Base-by-base conservation (phyloP, 2,797 vertebrate genomes). In the Epinephelus coioides region DNA sequence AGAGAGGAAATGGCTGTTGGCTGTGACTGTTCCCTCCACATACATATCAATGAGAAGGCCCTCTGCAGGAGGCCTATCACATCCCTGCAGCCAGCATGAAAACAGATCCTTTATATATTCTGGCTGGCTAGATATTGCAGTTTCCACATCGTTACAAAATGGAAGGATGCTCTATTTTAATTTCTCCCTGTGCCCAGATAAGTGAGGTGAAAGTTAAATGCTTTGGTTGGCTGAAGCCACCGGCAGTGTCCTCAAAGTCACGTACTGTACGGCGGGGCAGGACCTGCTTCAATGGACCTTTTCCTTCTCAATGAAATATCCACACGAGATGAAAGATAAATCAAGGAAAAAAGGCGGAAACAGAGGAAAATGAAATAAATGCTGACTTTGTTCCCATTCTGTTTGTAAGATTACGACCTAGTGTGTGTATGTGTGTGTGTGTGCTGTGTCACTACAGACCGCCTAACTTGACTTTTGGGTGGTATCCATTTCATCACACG, bases 321-420 rank as follows among this genome's bases (percentile, higher is more conserved):
- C 74, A 64, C 64, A 50, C 77, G 49, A 85, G 87, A 89, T 90
- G 65, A 62, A 63, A 91, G 87, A 92, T 90, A 88, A 91, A 85
- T 65, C 46, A 13, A 64, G 73, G 70, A 80, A 59, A 89, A 85
- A 56, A 51, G 73, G 13, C 51, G 74, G 84, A 89, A 88, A 82
- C 0, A 0, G 30, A 77, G 67, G 75, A 74, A 87, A 88, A 75
- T 30, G 5, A 83, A 83, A 69, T 75, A 84, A 83, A 57, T 76
- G 83, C 64, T 53, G 54, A 85, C 67, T 79, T 70, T 77, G 75
- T 81, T 81, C 74, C 71, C 17, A 19, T 78, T 72, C 57, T 40
- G 51, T 50, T 68, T 67, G 19, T 46, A 23, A 38, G 51, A 63
- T 18, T 59, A 27, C 21, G 19, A 10, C 21, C 25, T 46, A 6